Base-by-base conservation (phyloP, 1,140 invertebrate genomes). In the Drosophila tropicalis region DNA sequence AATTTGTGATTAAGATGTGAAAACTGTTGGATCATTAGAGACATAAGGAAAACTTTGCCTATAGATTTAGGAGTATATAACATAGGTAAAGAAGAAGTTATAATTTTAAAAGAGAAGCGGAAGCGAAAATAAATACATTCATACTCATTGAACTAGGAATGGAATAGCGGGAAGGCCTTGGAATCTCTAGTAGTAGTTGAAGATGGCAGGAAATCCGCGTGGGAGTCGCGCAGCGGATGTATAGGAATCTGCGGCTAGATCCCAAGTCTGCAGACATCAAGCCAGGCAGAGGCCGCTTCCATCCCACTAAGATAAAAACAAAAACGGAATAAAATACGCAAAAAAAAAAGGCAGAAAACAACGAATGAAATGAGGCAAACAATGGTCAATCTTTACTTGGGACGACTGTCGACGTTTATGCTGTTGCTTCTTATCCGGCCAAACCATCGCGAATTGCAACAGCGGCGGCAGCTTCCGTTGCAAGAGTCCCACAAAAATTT, bases 141-240 rank as follows among this genome's bases (percentile, higher is more conserved):
- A 72, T 68, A 82, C 76, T 77, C 79, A 72, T 79, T 72, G 70
- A 78, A 87, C 83, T 87, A 87, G 74, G 77, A 82, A 87, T 72
- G 15, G 4, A 15, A 7, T 17, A 7, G 13, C 5, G 56, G 25
- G 19, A 5, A 22, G 3, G 63, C 15, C 54, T 13, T 47, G 44
- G 44, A 47, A 47, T 47, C 44, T 47, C 44, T 29, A 29, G 29
- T 47, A 47, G 44, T 19, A 47, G 44, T 47, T 47, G 1, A 47
- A 47, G 7, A 6, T 63, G 40, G 61, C 67, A 81, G 82, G 82
- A 86, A 86, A 66, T 79, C 61, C 68, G 82, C 78, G 82, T 81
- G 82, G 82, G 82, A 86, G 81, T 83, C 36, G 63, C 36, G 5
- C 40, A 57, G 61, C 67, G 75, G 69, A 71, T 55, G 44, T 76